Evolutionary conservation across 2,888 invertebrate species (phyloP), one percentile per base, ranked within the genome.

Genomic region (Drosophila sordidapex): DNA sequence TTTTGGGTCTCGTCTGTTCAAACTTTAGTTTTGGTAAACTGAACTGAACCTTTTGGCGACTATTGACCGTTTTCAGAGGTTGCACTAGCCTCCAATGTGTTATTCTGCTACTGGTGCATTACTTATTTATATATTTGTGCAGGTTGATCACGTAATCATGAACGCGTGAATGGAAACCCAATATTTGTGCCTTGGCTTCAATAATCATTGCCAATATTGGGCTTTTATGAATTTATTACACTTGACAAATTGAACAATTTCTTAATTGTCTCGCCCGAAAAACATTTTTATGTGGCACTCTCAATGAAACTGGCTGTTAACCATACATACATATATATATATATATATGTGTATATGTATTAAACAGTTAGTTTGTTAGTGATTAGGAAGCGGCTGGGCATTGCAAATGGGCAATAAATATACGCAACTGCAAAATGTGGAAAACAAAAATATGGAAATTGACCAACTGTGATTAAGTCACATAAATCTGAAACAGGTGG

Each of bases 161-260:
- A 53, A 43, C 56, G 62, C 63, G 57, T 57, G 52, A 69, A 29
- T 49, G 52, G 49, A 33, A 64, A 59, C 40, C 46, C 66, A 69
- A 59, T 64, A 33, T 49, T 46, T 25, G 35, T 58, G 73, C 87
- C 87, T 85, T 85, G 84, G 71, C 87, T 83, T 66, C 76, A 68
- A 84, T 84, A 79, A 82, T 81, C 81, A 85, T 87, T 87, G 87
- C 87, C 84, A 87, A 85, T 85, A 87, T 84, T 86, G 87, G 79
- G 74, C 80, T 72, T 75, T 85, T 87, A 84, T 85, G 87, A 74
- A 84, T 85, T 85, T 76, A 84, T 87, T 70, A 70, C 62, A 62
- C 74, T 59, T 66, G 76, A 70, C 71, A 78, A 70, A 51, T 78
- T 80, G 60, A 72, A 64, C 75, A 70, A 75, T 64, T 69, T 68